These are phyloP conservation scores for Gastracanthus pulcherrimus DNA, from an alignment of 2,888 invertebrate species.

Conservation along the genomic window DNA sequence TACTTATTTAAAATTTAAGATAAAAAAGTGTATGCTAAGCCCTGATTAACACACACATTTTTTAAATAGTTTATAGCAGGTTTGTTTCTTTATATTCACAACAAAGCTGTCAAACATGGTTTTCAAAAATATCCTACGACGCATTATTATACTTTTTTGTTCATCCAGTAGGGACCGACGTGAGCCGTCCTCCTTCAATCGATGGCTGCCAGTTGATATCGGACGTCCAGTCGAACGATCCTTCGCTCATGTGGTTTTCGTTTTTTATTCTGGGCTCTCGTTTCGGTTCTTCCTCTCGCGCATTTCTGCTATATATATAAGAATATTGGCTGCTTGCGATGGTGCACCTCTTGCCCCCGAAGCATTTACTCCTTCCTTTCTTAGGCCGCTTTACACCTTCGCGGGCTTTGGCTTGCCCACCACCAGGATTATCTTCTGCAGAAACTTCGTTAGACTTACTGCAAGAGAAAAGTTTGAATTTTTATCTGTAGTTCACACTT, in stretches of 20 bases:
- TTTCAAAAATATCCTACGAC: constrained; percentile 45
- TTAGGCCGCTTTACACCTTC: constrained; percentile 80
- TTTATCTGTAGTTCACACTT: neutral
- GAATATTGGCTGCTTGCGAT: neutral
- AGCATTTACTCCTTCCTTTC: constrained; percentile 6
- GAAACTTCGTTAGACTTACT: constrained; percentile 82
- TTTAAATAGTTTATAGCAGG: neutral
- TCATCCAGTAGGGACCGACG: neutral
- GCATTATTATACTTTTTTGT: neutral
- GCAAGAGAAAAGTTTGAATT: constrained; percentile 67
- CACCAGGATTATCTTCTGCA: constrained; percentile 87
- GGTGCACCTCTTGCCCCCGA: neutral
- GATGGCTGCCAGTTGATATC: constrained; percentile 55
- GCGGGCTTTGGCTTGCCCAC: constrained; percentile 86
- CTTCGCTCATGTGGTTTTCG: neutral
- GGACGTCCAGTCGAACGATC: constrained; percentile 42
- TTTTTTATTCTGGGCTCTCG: constrained; percentile 18
- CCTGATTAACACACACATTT: neutral
- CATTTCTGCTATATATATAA: neutral
- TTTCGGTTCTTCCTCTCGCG: neutral
- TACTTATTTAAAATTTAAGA: neutral
- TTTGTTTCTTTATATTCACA: constrained; percentile 1
- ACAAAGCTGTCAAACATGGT: constrained; percentile 21
- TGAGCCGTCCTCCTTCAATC: constrained; percentile 45
- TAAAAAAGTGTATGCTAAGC: constrained; percentile 9